Evolutionary conservation across 35 echinoderm and acorn worm genomes (phyloP).

Genomic region (Diadema setosum): DNA sequence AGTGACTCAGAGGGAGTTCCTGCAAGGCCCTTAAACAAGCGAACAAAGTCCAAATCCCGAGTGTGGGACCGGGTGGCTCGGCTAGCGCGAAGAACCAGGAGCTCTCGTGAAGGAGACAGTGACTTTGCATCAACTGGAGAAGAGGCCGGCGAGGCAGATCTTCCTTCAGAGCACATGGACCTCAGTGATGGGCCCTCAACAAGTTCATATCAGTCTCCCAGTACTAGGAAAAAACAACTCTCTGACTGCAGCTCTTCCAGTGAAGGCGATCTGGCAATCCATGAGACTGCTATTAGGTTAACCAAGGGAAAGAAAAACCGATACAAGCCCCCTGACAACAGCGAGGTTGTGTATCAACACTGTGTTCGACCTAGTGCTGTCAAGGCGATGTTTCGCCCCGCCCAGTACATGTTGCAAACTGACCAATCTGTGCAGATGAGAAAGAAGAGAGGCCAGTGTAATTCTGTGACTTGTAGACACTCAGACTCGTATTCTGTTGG

Average conservation of each 20-base stretch:
- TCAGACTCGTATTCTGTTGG: neutral
- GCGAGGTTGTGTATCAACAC: conserved; percentile 82
- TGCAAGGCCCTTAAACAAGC: conserved; percentile 55
- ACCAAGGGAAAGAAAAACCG: neutral
- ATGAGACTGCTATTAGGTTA: neutral
- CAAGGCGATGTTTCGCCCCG: conserved; percentile 68
- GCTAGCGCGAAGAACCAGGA: conserved; percentile 63
- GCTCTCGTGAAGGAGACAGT: conserved; percentile 27
- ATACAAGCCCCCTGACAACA: conserved; percentile 29
- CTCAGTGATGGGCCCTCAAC: conserved; percentile 77
- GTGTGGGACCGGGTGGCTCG: conserved; percentile 83
- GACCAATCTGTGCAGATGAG: neutral
- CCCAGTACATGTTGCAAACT: neutral
- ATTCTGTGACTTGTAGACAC: neutral
- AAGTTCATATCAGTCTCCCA: conserved; percentile 70
- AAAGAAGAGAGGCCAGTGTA: neutral
- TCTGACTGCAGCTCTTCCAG: conserved; percentile 96
- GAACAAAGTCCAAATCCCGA: conserved; percentile 69
- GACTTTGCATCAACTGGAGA: conserved; percentile 53
- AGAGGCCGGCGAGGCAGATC: conserved; percentile 35
- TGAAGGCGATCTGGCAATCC: conserved; percentile 42
- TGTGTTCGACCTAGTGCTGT: conserved; percentile 93
- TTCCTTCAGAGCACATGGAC: conserved; percentile 76
- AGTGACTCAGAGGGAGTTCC: conserved; percentile 65
- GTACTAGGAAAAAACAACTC: conserved; percentile 39